Evolutionary conservation across 2,113 vertebrate genomes (phyloP).

Genomic region (Atherinomorus stipes): DNA sequence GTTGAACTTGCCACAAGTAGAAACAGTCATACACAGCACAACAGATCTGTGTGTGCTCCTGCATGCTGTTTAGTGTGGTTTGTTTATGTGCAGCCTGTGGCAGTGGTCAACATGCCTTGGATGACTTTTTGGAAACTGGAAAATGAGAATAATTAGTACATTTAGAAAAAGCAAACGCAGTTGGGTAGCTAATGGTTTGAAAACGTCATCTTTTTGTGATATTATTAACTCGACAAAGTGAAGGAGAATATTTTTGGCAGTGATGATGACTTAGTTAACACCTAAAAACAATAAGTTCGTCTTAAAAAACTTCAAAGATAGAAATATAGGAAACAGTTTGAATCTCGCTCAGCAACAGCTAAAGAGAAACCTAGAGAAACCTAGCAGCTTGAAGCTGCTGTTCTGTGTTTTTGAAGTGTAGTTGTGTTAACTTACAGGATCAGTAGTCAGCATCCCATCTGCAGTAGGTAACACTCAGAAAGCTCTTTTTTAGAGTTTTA

Average conservation of each 20-base stretch:
- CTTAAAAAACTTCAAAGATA: no score
- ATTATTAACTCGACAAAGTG: background rate
- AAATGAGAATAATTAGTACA: background rate
- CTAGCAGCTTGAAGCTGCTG: no score
- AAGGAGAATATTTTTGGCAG: constrained; percentile 9
- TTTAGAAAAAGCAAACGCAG: background rate
- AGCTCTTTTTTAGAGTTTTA: no score
- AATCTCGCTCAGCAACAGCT: no score
- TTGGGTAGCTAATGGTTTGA: background rate
- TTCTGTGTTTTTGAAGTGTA: no score
- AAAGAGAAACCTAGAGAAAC: no score
- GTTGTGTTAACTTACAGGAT: no score
- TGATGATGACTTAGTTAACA: background rate
- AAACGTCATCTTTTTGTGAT: background rate
- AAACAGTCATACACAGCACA: constrained; percentile 7
- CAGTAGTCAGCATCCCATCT: no score
- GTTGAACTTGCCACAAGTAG: constrained; percentile 22
- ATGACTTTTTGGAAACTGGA: background rate
- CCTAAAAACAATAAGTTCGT: background rate
- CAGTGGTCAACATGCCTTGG: background rate
- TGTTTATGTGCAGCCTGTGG: background rate
- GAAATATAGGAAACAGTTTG: no score
- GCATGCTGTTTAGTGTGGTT: constrained; percentile 5
- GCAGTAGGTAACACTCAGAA: no score
- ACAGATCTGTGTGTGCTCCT: constrained; percentile 3